These are phyloP conservation scores for Diachasmimorpha longicaudata DNA, from an alignment of 1,140 invertebrate genomes.

Conservation along the genomic window DNA sequence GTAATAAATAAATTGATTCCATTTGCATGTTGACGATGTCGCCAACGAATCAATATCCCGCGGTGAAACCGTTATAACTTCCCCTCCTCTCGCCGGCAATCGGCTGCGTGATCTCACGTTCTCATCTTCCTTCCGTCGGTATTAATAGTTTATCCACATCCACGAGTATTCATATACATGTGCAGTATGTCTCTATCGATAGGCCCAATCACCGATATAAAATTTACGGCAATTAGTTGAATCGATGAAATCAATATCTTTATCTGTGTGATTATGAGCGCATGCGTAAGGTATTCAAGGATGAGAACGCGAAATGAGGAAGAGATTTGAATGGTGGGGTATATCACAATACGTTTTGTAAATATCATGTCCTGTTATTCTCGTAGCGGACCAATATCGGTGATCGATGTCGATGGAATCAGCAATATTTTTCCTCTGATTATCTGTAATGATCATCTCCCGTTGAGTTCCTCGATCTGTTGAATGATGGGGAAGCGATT, in stretches of 20 bases:
- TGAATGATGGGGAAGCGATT: background rate
- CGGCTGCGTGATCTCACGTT: conserved; percentile 12
- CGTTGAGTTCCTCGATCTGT: background rate
- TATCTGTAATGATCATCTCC: conserved; percentile 7
- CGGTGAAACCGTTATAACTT: conserved; percentile 12
- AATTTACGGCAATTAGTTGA: conserved; percentile 7
- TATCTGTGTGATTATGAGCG: background rate
- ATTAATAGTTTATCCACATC: conserved; percentile 7
- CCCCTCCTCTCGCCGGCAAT: background rate
- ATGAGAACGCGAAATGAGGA: background rate
- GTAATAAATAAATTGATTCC: background rate
- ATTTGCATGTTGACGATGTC: background rate
- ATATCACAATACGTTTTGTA: background rate
- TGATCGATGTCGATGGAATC: background rate
- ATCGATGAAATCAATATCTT: conserved; percentile 9
- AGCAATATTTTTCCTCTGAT: background rate
- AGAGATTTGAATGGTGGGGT: background rate
- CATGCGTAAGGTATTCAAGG: background rate
- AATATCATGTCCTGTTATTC: background rate
- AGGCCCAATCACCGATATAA: background rate
- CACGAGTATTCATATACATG: background rate
- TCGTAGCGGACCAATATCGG: background rate
- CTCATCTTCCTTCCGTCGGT: conserved; percentile 5
- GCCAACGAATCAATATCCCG: conserved; percentile 12
- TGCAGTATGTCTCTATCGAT: conserved; percentile 13